These are phyloP conservation scores for Mus musculus DNA, from an alignment of 2,113 vertebrate genomes.

Conservation along the genomic window GRCm39 chr16:85314501-85315000, in stretches of 20 bases:
- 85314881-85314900: neutral
- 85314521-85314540: neutral
- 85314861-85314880: neutral
- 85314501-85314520: neutral
- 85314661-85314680: neutral
- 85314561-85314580: neutral
- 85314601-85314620: neutral
- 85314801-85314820: constrained; percentile 8
- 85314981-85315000: constrained; percentile 15
- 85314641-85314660: neutral
- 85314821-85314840: neutral
- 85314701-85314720: neutral
- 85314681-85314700: neutral
- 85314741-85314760: neutral
- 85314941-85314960: neutral
- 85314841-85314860: neutral
- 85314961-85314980: neutral
- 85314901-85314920: neutral
- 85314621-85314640: neutral
- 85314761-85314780: neutral
- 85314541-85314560: neutral
- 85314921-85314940: neutral
- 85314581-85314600: neutral
- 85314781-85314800: neutral
- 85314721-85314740: neutral